phyloP scores from a whole-genome alignment of 2,888 invertebrate genomes.

The Orthosia incerta region DNA sequence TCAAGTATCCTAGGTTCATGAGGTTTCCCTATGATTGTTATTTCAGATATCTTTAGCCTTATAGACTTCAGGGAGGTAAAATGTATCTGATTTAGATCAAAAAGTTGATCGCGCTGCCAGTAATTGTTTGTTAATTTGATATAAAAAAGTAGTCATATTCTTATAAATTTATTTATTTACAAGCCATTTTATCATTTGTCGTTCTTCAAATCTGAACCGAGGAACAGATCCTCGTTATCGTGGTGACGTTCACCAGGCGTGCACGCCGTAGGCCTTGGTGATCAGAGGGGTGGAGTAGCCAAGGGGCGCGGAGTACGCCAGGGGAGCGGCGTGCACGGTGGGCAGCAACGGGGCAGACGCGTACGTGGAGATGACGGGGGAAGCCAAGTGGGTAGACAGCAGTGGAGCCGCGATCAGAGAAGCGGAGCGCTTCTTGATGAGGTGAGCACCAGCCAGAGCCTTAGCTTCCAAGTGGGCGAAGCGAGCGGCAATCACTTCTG shows the following conservation, averaged over 20 bases:
- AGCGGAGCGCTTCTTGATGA: slow-evolving; percentile 85
- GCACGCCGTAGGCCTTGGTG: slow-evolving; percentile 81
- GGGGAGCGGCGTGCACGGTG: slow-evolving; percentile 74
- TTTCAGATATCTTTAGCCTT: slow-evolving; percentile 1
- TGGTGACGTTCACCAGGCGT: slow-evolving; percentile 82
- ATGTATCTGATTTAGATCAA: neutral
- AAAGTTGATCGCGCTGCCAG: neutral
- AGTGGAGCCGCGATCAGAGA: slow-evolving; percentile 64
- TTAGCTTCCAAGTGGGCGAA: slow-evolving; percentile 85
- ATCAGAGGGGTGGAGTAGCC: slow-evolving; percentile 75
- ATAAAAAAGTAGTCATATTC: neutral
- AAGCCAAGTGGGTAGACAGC: slow-evolving; percentile 62
- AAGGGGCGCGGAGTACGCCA: slow-evolving; percentile 77
- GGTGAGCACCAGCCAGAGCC: slow-evolving; percentile 79
- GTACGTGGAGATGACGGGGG: slow-evolving; percentile 77
- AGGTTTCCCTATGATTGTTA: slow-evolving; percentile 9
- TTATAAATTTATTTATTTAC: slow-evolving; percentile 75
- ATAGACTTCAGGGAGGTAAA: neutral
- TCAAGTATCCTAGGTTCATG: slow-evolving; percentile 20
- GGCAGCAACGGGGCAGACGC: slow-evolving; percentile 74
- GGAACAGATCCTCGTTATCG: slow-evolving; percentile 74
- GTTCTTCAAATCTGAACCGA: slow-evolving; percentile 80
- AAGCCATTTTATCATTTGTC: slow-evolving; percentile 72
- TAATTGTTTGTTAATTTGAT: neutral
- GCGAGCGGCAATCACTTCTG: slow-evolving; percentile 84